Conservation (phyloP, 2,888 invertebrate species). For the Biston betularia region DNA sequence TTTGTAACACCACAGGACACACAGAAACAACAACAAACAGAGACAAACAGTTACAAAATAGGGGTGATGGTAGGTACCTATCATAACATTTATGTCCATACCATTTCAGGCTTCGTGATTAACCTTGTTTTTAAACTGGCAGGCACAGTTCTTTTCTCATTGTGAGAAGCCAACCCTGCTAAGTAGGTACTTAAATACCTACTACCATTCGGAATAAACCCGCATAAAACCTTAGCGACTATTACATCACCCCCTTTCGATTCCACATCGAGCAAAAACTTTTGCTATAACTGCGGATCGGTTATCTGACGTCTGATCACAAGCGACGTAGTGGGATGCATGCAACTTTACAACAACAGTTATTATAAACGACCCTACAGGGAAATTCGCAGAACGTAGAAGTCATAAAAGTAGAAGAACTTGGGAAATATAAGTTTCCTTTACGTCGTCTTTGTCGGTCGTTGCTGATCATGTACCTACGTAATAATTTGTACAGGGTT, state of each 20-base stretch:
- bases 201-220: no score
- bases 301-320: neutral
- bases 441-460: neutral
- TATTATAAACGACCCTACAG: slow-evolving; percentile 14
- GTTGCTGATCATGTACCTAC: no score
- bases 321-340: slow-evolving; percentile 8
- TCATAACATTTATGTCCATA: no score
- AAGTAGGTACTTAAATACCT: no score
- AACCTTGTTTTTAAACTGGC: no score
- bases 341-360: slow-evolving; percentile 9
- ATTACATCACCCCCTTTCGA: neutral
- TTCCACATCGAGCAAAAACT: neutral
- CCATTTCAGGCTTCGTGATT: no score
- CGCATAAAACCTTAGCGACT: neutral
- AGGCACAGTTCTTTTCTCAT: no score
- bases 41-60: no score
- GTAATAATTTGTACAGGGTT: neutral
- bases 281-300: neutral
- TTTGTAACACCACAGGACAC: no score
- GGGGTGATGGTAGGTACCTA: no score
- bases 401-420: slow-evolving; percentile 5
- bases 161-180: no score
- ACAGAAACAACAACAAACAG: no score
- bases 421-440: neutral
- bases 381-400: slow-evolving; percentile 14